Evolutionary conservation across 2,888 invertebrate genomes (phyloP).

Genomic region (Mesochorus sp.): DNA sequence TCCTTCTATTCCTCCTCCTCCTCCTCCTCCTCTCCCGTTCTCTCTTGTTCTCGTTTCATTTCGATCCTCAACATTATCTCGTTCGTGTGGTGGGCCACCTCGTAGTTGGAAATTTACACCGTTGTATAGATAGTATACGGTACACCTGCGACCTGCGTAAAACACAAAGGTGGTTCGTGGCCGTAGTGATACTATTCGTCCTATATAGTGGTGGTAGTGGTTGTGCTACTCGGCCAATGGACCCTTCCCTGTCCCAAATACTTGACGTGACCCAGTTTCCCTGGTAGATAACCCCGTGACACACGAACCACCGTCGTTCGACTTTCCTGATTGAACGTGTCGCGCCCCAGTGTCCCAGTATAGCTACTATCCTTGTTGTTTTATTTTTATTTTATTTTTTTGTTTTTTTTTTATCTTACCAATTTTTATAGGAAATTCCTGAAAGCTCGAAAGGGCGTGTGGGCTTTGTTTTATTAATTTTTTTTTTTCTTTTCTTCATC

Average conservation of each 20-base stretch:
- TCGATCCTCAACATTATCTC: slow-evolving; percentile 50
- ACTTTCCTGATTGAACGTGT: slow-evolving; percentile 66
- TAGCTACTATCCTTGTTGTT: slow-evolving; percentile 51
- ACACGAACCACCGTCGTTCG: slow-evolving; percentile 69
- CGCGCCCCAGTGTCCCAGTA: slow-evolving; percentile 46
- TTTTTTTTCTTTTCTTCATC: neutral
- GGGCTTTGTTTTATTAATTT: no score
- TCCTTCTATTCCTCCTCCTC: neutral
- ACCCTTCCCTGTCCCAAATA: slow-evolving; percentile 74
- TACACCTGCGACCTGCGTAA: slow-evolving; percentile 52
- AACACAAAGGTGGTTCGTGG: slow-evolving; percentile 19
- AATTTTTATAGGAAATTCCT: neutral
- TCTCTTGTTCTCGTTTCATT: slow-evolving; percentile 40
- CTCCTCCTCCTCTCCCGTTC: neutral
- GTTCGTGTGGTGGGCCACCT: slow-evolving; percentile 34
- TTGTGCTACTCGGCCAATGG: slow-evolving; percentile 65
- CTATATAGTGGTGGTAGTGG: slow-evolving; percentile 30
- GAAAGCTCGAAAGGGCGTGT: no score
- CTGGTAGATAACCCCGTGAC: slow-evolving; percentile 77
- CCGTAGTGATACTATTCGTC: neutral
- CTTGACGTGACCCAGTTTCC: slow-evolving; percentile 77
- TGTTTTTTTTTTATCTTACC: slow-evolving; percentile 25
- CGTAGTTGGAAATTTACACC: slow-evolving; percentile 18
- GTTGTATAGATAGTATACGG: slow-evolving; percentile 10
- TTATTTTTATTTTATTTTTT: slow-evolving; percentile 11